phyloP scores from a whole-genome alignment of 2,797 vertebrate species.

The Myiotriccus ornatus region DNA sequence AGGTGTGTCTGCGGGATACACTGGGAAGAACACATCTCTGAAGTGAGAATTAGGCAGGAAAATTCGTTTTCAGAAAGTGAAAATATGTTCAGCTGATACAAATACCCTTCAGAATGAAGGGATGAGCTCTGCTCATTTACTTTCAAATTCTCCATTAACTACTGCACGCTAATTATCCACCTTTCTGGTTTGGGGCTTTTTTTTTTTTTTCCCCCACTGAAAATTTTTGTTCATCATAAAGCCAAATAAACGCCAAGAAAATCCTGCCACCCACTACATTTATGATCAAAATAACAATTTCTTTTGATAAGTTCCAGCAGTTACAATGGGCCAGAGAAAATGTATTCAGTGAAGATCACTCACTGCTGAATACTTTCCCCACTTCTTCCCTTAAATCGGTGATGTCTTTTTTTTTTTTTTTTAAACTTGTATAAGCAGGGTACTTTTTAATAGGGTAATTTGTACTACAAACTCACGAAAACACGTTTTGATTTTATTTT shows the following conservation, averaged over 20 bases:
- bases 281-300: conserved; percentile 44
- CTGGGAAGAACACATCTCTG: background rate
- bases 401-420: background rate
- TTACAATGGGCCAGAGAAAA: conserved; percentile 53
- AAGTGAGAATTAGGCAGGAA: background rate
- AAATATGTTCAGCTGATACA: background rate
- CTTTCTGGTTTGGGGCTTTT: background rate
- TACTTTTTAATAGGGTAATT: conserved; percentile 45
- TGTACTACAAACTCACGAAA: conserved; percentile 48
- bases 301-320: conserved; percentile 54
- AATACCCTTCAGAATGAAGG: background rate
- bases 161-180: background rate
- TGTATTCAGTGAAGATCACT: conserved; percentile 49
- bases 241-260: conserved; percentile 52
- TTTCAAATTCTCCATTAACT: conserved; percentile 29
- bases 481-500: background rate
- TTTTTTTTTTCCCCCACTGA: background rate
- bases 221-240: background rate
- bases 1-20: background rate
- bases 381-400: background rate
- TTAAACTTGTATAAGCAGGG: background rate
- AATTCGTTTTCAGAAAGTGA: background rate
- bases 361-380: conserved; percentile 1
- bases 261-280: conserved; percentile 25
- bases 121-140: background rate